A percentile compares a stretch with the other conserved stretches of the same genome.
phyloP scores from a whole-genome alignment of 2,888 invertebrate genomes.

The Cacoxenus indagator region DNA sequence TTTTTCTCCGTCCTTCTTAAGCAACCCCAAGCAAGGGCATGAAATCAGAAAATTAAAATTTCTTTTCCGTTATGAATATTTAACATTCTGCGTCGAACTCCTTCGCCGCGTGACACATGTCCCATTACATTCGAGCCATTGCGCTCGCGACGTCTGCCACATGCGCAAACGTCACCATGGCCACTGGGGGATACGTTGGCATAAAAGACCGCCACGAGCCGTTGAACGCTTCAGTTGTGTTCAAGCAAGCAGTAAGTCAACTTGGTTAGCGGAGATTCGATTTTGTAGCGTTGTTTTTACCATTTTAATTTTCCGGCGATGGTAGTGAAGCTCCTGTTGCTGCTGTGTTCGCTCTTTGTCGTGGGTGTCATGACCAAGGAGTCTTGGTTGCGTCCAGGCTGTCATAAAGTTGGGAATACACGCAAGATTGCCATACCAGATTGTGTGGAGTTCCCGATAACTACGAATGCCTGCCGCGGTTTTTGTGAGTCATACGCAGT shows the following conservation, averaged over 20 bases:
- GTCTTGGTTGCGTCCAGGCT: slow-evolving; percentile 82
- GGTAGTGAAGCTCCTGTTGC: slow-evolving; percentile 34
- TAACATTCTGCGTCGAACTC: background rate
- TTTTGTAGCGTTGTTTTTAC: slow-evolving; percentile 16
- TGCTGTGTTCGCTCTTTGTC: slow-evolving; percentile 34
- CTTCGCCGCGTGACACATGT: background rate
- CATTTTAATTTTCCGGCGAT: slow-evolving; percentile 22
- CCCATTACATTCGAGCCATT: slow-evolving; percentile 35
- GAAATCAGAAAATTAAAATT: no score
- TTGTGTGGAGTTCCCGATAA: slow-evolving; percentile 87
- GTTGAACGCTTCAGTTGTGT: background rate
- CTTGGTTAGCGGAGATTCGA: slow-evolving; percentile 35
- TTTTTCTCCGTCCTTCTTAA: no score
- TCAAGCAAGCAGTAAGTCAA: background rate
- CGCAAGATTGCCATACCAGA: slow-evolving; percentile 85
- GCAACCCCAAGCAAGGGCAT: no score
- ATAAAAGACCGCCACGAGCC: slow-evolving; percentile 7
- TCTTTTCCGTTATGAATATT: slow-evolving; percentile 11
- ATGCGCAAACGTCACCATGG: slow-evolving; percentile 21
- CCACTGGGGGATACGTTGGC: slow-evolving; percentile 12
- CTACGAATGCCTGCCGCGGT: slow-evolving; percentile 89
- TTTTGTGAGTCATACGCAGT: slow-evolving; percentile 90
- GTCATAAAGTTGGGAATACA: slow-evolving; percentile 86
- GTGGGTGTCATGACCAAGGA: slow-evolving; percentile 63
- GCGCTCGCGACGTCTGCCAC: background rate